phyloP scores from a whole-genome alignment of 2,888 invertebrate genomes.

The Drosophila subsilvestris region DNA sequence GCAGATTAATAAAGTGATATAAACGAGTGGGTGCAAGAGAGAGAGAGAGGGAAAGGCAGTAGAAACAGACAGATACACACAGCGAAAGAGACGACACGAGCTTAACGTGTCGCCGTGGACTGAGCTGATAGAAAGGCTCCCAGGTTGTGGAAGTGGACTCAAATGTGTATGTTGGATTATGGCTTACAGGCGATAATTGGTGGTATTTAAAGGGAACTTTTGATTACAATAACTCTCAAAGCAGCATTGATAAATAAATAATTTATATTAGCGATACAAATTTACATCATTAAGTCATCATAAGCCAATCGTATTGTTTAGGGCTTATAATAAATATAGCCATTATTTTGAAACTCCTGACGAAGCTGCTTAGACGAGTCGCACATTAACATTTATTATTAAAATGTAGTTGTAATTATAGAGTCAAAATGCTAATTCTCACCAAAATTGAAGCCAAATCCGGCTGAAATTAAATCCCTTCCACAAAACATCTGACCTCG shows the following conservation, averaged over 20 bases:
- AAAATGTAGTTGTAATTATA: neutral
- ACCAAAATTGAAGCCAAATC: constrained; percentile 2
- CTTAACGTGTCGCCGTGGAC: neutral
- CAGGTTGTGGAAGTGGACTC: neutral
- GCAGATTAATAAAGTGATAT: constrained; percentile 55
- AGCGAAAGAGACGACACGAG: neutral
- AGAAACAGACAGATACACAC: neutral
- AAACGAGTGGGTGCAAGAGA: neutral
- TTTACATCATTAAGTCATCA: no score
- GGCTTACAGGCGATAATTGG: neutral
- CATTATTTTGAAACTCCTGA: no score
- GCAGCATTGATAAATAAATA: no score
- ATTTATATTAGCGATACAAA: no score
- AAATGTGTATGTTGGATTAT: constrained; percentile 1
- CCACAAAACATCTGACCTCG: constrained; percentile 14
- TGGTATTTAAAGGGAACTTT: no score
- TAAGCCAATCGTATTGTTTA: no score
- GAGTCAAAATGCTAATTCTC: constrained; percentile 1
- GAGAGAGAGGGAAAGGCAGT: neutral
- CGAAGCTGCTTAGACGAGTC: neutral
- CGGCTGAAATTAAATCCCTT: constrained; percentile 22
- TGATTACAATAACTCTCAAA: no score
- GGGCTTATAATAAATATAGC: no score
- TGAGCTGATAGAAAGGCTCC: neutral
- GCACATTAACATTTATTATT: neutral